Evolutionary conservation across 2,888 invertebrate species (phyloP).

Genomic region (Agrotis segetum): DNA sequence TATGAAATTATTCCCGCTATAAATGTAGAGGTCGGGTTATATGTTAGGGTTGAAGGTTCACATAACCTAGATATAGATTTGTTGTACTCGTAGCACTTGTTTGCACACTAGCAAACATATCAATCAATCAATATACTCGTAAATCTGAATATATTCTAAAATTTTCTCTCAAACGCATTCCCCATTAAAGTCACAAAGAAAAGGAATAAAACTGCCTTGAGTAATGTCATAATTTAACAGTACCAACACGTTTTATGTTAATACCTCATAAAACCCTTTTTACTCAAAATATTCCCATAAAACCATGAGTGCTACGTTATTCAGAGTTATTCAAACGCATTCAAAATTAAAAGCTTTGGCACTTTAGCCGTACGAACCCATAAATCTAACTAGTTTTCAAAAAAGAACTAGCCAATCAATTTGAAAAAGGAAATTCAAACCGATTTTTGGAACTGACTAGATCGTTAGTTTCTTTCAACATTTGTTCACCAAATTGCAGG

Average conservation of each 20-base stretch:
- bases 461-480: slow-evolving; percentile 28
- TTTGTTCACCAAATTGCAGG: background rate
- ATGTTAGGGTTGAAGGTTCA: background rate
- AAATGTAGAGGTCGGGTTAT: background rate
- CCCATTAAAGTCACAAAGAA: background rate
- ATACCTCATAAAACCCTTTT: slow-evolving; percentile 32
- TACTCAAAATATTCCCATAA: slow-evolving; percentile 23
- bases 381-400: slow-evolving; percentile 4
- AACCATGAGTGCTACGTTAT: slow-evolving; percentile 15
- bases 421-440: slow-evolving; percentile 5
- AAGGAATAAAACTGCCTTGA: background rate
- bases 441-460: background rate
- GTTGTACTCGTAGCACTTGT: too few species aligned
- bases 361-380: background rate
- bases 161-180: background rate
- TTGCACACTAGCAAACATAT: background rate
- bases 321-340: slow-evolving; percentile 4
- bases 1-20: background rate
- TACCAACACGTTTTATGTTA: slow-evolving; percentile 24
- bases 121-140: too few species aligned
- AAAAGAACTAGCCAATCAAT: slow-evolving; percentile 34
- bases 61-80: background rate
- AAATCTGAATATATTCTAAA: background rate
- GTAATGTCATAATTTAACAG: slow-evolving; percentile 3
- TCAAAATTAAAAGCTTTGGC: slow-evolving; percentile 19